Evolutionary conservation across 2,113 vertebrate species (phyloP).

Genomic region (Phylloscopus whistleri): DNA sequence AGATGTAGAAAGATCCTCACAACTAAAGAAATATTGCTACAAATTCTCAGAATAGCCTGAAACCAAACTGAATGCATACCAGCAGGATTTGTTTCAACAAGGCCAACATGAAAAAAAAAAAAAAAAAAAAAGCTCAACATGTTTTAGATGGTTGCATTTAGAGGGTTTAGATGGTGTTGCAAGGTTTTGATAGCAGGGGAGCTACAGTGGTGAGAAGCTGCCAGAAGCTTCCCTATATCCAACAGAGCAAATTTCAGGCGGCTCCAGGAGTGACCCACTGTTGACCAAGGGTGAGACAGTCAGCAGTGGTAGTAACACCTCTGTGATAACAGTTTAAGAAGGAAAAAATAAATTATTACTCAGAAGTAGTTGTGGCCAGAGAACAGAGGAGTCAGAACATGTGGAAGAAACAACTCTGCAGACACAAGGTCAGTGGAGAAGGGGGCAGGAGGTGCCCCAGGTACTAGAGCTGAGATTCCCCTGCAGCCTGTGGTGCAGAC

Average conservation of each 20-base stretch:
- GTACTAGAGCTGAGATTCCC: neutral
- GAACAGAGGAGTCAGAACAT: neutral
- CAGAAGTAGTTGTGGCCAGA: neutral
- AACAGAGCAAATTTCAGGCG: neutral
- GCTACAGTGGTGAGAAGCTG: neutral
- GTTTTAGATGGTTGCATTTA: neutral
- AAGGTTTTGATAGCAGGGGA: neutral
- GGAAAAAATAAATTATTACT: neutral
- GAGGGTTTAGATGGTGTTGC: neutral
- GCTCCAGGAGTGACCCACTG: rapidly evolving
- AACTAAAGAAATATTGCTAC: neutral
- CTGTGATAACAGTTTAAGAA: neutral
- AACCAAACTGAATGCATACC: neutral
- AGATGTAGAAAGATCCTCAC: neutral
- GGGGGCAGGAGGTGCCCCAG: neutral
- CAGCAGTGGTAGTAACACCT: neutral
- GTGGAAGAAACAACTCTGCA: neutral
- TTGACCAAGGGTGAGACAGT: neutral
- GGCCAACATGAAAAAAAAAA: neutral
- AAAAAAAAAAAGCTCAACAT: neutral
- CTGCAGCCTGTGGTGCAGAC: rapidly evolving
- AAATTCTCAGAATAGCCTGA: neutral
- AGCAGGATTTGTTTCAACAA: neutral
- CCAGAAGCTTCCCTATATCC: neutral
- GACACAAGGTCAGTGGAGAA: neutral